Evolutionary conservation across 2,797 vertebrate genomes (phyloP), one percentile per base, ranked within the genome.

Genomic region (Cossypha heuglini): DNA sequence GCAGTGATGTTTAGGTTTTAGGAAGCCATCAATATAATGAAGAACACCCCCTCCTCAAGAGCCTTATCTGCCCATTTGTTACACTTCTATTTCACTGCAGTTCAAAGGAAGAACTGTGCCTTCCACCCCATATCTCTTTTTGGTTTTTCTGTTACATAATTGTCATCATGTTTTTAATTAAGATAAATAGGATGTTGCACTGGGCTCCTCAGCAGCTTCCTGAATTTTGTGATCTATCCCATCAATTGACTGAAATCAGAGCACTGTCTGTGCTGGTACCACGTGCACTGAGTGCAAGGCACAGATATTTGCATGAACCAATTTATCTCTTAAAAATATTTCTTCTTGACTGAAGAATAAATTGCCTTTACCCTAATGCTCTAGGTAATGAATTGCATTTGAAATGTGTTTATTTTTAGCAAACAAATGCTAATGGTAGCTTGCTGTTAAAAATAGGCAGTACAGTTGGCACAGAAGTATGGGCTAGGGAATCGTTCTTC

Each of bases 351-450:
- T 96, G 86, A 96, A 95, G 78, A 92, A 97, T 89, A 95, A 96
- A 96, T 97, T 97, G 94, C 80, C 78, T 94, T 96, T 88, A 91
- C 77, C 66, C 94, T 94, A 97, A 93, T 81, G 91, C 3, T 1
- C 63, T 91, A 79, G 82, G 63, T 77, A 93, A 97, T 96, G 92
- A 97, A 97, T 86, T 97, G 91, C 96, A 95, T 97, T 96, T 87
- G 82, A 97, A 96, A 94, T 93, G 67, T 31, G 86, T 86, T 97
- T 98, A 97, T 97, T 97, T 98, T 98, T 98, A 97, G 97, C 84
- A 94, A 95, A 93, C 71, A 90, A 95, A 96, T 96, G 95, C 94
- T 95, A 95, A 96, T 95, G 81, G 94, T 68, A 96, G 59, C 86
- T 78, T 88, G 62, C 68, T 73, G 72, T 94, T 97, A 97, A 98